Percentiles rank a stretch among this genome's conserved stretches.
Conservation (phyloP, 1,140 invertebrate genomes). For the Aplysia californica region DNA sequence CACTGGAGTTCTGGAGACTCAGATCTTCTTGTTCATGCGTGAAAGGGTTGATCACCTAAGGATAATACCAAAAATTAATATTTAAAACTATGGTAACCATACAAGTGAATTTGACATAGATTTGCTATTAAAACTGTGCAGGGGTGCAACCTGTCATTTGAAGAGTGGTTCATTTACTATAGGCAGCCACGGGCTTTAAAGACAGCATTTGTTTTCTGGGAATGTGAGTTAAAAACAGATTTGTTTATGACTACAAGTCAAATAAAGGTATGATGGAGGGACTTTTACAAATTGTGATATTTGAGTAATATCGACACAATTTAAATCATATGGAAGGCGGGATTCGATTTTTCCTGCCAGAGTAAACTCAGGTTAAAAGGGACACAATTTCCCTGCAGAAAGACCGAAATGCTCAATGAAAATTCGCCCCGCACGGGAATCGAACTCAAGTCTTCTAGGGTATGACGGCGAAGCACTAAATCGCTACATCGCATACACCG, state of each 20-base stretch:
- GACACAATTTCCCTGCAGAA: too few relatives aligned
- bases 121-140: not conserved
- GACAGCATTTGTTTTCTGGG: not conserved
- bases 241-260: not conserved
- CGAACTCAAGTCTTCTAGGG: too few relatives aligned
- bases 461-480: too few relatives aligned
- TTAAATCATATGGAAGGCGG: too few relatives aligned
- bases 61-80: not conserved
- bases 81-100: not conserved
- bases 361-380: too few relatives aligned
- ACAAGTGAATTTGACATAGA: not conserved
- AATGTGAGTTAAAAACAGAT: not conserved
- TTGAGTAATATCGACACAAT: too few relatives aligned
- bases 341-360: too few relatives aligned
- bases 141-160: not conserved
- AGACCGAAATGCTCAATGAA: too few relatives aligned
- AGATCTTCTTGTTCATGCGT: constrained; percentile 3
- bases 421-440: too few relatives aligned
- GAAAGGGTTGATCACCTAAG: constrained; percentile 11
- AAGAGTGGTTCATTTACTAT: not conserved
- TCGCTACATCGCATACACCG: too few relatives aligned
- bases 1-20: constrained; percentile 15
- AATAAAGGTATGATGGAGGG: too few relatives aligned
- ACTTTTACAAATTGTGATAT: too few relatives aligned
- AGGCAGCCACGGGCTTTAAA: not conserved